Percentiles rank a stretch among this genome's conserved stretches.
Evolutionary conservation across 53 echinoderm and acorn worm species (phyloP).

Genomic region (Echinarachnius parma): DNA sequence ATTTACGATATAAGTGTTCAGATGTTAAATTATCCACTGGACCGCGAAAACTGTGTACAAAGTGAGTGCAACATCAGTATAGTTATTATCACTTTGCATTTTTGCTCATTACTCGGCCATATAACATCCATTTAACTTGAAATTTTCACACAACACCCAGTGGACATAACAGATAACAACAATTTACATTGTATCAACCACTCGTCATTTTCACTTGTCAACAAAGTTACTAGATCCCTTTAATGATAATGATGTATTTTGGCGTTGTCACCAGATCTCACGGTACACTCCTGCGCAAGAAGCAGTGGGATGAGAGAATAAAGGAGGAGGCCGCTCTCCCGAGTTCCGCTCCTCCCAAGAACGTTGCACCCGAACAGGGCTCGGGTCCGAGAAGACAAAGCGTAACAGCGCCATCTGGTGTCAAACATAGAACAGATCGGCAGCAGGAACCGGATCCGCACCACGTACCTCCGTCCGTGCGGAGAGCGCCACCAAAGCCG

Average conservation of each 20-base stretch:
- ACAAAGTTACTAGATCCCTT: too few relatives aligned
- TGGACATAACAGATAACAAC: too few relatives aligned
- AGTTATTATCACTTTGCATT: too few relatives aligned
- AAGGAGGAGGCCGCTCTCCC: slow-evolving; percentile 54
- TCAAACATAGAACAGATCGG: slow-evolving; percentile 5
- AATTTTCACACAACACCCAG: too few relatives aligned
- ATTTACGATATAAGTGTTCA: too few relatives aligned
- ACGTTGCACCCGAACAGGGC: neutral
- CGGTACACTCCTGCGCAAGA: slow-evolving; percentile 29
- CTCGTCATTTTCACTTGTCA: too few relatives aligned
- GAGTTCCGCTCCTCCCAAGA: slow-evolving; percentile 48
- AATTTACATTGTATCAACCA: too few relatives aligned
- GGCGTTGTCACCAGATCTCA: slow-evolving; percentile 32
- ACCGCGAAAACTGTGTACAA: too few relatives aligned
- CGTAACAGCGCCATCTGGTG: slow-evolving; percentile 23
- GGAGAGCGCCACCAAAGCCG: slow-evolving; percentile 2
- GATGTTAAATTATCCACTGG: too few relatives aligned
- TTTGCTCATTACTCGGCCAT: too few relatives aligned
- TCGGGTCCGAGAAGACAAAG: neutral
- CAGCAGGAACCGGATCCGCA: slow-evolving; percentile 3
- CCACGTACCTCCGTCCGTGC: neutral
- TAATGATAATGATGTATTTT: neutral
- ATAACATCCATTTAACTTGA: too few relatives aligned
- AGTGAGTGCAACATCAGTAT: too few relatives aligned
- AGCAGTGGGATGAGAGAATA: slow-evolving; percentile 53